A percentile compares a stretch with the other conserved stretches of the same genome.
These are phyloP conservation scores for Lymantria monacha DNA, from an alignment of 2,888 invertebrate genomes.

Conservation along the genomic window DNA sequence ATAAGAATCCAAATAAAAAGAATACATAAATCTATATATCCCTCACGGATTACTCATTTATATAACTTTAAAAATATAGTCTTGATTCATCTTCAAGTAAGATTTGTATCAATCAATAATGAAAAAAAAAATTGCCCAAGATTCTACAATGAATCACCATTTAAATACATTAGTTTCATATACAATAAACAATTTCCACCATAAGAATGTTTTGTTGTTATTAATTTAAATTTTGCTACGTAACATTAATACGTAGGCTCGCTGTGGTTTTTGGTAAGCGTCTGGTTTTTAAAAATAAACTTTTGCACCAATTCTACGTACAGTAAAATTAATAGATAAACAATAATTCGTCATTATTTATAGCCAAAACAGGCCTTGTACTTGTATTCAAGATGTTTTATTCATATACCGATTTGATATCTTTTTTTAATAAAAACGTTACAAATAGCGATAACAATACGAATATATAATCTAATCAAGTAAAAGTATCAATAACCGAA, in stretches of 20 bases:
- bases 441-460: slow-evolving; percentile 6
- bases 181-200: slow-evolving; percentile 20
- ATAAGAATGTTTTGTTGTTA: slow-evolving; percentile 23
- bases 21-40: too few species aligned
- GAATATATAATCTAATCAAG: background rate
- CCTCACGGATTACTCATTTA: too few species aligned
- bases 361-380: background rate
- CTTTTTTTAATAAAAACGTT: slow-evolving; percentile 10
- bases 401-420: slow-evolving; percentile 2
- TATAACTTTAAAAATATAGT: background rate
- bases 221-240: slow-evolving; percentile 13
- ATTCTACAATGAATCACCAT: too few species aligned
- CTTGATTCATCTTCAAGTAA: background rate
- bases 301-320: slow-evolving; percentile 23
- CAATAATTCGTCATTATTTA: slow-evolving; percentile 1
- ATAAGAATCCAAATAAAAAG: too few species aligned
- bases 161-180: slow-evolving; percentile 13
- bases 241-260: too few species aligned
- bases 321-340: slow-evolving; percentile 24
- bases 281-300: slow-evolving; percentile 30
- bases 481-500: background rate
- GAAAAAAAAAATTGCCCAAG: background rate
- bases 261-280: slow-evolving; percentile 22
- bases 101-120: background rate
- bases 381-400: background rate